Evolutionary conservation across 2,888 invertebrate species (phyloP).

Genomic region (Clistopyga incitator): DNA sequence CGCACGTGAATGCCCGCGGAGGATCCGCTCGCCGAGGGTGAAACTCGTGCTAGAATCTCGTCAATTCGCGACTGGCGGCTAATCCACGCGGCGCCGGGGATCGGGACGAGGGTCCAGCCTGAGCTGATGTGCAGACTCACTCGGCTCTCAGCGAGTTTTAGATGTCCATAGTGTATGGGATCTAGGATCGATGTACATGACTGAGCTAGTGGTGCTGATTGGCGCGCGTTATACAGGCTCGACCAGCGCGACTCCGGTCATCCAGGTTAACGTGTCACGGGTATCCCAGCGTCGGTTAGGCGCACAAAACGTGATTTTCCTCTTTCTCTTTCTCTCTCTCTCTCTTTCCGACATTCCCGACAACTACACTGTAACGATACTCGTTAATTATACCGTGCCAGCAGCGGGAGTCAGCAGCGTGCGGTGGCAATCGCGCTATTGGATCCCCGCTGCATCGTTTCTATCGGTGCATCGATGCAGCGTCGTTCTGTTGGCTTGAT

Average conservation of each 20-base stretch:
- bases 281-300: slow-evolving; percentile 68
- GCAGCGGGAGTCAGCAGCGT: slow-evolving; percentile 41
- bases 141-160: slow-evolving; percentile 31
- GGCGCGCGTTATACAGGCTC: slow-evolving; percentile 34
- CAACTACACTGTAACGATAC: slow-evolving; percentile 68
- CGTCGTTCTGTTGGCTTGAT: slow-evolving; percentile 5
- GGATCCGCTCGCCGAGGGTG: slow-evolving; percentile 68
- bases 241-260: slow-evolving; percentile 70
- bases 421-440: slow-evolving; percentile 52
- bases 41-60: slow-evolving; percentile 79
- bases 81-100: slow-evolving; percentile 67
- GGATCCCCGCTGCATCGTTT: slow-evolving; percentile 53
- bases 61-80: slow-evolving; percentile 77
- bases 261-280: slow-evolving; percentile 79
- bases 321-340: slow-evolving; percentile 57
- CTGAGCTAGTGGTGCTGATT: slow-evolving; percentile 21
- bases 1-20: slow-evolving; percentile 41
- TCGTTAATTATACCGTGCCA: slow-evolving; percentile 69
- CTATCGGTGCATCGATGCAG: slow-evolving; percentile 49
- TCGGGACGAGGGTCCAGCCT: slow-evolving; percentile 12
- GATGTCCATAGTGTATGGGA: slow-evolving; percentile 10
- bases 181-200: slow-evolving; percentile 32
- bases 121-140: neutral
- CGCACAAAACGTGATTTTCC: slow-evolving; percentile 70
- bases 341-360: slow-evolving; percentile 57